These are phyloP conservation scores for Exocentrus adspersus DNA, from an alignment of 2,888 invertebrate genomes.

Conservation along the genomic window DNA sequence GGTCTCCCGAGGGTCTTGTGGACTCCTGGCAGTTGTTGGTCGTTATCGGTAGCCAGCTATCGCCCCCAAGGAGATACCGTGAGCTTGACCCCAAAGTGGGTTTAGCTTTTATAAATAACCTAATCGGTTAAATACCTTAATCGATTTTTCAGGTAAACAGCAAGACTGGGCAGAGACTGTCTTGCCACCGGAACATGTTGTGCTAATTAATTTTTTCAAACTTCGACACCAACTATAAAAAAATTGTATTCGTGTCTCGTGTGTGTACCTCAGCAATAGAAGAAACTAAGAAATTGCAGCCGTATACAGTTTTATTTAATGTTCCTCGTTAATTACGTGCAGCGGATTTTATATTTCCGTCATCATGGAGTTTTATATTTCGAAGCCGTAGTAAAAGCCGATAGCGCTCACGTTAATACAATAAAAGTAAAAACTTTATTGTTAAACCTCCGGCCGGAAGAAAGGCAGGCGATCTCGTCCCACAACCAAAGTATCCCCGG, in stretches of 20 bases:
- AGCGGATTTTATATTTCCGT: not conserved
- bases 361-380: not conserved
- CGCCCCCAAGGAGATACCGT: slow-evolving; percentile 57
- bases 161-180: no score
- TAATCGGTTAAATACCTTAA: slow-evolving; percentile 49
- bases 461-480: not conserved
- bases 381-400: not conserved
- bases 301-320: no score
- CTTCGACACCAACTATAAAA: no score
- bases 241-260: no score
- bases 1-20: slow-evolving; percentile 54
- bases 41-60: slow-evolving; percentile 61
- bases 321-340: no score
- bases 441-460: slow-evolving; percentile 18
- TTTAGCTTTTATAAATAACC: slow-evolving; percentile 44
- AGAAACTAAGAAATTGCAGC: not conserved
- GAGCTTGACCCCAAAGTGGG: slow-evolving; percentile 54
- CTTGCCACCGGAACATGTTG: no score
- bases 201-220: no score
- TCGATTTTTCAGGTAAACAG: no score
- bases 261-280: no score
- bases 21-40: slow-evolving; percentile 56
- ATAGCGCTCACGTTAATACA: slow-evolving; percentile 4
- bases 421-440: slow-evolving; percentile 24
- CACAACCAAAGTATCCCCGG: slow-evolving; percentile 25